Percentiles rank a stretch among this genome's conserved stretches.
Evolutionary conservation across 30 jellyfish, hydroid and myxozoan genomes (phyloP).

Genomic region (Hydractinia symbiolongicarpus): DNA sequence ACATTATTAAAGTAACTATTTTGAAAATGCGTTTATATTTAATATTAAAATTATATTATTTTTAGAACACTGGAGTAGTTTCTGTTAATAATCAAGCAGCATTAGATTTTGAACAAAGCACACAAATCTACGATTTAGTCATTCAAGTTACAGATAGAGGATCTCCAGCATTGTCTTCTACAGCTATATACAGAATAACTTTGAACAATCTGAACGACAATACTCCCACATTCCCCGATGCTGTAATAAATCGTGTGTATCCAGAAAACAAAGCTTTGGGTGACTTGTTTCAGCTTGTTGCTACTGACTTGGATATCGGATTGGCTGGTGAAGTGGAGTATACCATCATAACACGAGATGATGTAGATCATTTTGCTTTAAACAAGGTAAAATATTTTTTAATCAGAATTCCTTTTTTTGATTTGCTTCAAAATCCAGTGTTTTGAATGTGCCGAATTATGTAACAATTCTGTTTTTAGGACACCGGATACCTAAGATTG

Average conservation of each 20-base stretch:
- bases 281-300: conserved; percentile 18
- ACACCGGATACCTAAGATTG: not conserved
- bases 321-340: conserved; percentile 53
- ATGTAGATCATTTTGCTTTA: conserved; percentile 38
- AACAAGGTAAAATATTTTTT: not conserved
- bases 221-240: conserved; percentile 58
- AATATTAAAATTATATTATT: not conserved
- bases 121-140: conserved; percentile 23
- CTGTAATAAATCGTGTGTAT: conserved; percentile 44
- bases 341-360: conserved; percentile 50
- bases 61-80: conserved; percentile 7
- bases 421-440: not conserved
- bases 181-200: conserved; percentile 23
- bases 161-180: conserved; percentile 18
- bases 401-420: not conserved
- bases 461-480: not conserved
- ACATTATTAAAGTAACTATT: no score
- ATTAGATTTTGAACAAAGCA: conserved; percentile 17
- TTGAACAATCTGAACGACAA: conserved; percentile 69
- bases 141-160: conserved; percentile 78
- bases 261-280: conserved; percentile 20
- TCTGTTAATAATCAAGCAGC: conserved; percentile 17
- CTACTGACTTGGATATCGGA: conserved; percentile 68
- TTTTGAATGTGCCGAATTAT: not conserved
- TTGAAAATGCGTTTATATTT: no score